These are phyloP conservation scores for Mycteria americana DNA, from an alignment of 2,797 vertebrate species.

Conservation along the genomic window DNA sequence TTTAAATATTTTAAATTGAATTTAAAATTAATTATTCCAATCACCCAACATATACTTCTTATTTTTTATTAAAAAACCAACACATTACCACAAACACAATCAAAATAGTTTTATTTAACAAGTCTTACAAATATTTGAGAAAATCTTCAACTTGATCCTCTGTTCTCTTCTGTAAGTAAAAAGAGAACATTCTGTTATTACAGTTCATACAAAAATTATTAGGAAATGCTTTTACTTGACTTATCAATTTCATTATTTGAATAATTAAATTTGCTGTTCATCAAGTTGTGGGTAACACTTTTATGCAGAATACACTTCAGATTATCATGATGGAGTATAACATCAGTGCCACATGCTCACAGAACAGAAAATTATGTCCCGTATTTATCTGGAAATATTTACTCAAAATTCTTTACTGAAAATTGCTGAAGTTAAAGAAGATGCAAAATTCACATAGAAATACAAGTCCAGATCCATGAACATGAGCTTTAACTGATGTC, in stretches of 20 bases:
- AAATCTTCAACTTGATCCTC: background rate
- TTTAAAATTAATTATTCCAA: background rate
- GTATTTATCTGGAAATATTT: background rate
- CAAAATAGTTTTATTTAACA: background rate
- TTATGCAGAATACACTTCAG: background rate
- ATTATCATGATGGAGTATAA: background rate
- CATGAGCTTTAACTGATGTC: background rate
- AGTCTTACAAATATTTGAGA: background rate
- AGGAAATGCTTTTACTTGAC: background rate
- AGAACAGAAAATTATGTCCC: background rate
- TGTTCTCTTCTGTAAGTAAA: background rate
- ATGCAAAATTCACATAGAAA: background rate
- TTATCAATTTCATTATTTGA: background rate
- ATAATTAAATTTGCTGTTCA: background rate
- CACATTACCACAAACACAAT: background rate
- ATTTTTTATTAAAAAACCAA: background rate
- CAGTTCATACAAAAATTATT: background rate
- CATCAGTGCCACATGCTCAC: background rate
- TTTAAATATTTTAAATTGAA: background rate
- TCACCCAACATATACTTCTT: background rate
- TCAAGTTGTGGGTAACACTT: background rate
- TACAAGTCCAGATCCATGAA: background rate
- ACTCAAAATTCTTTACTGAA: background rate
- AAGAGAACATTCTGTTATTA: background rate
- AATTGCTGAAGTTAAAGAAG: background rate